Base-by-base conservation (phyloP, 2,888 invertebrate genomes). In the Tolmerus cingulatus region DNA sequence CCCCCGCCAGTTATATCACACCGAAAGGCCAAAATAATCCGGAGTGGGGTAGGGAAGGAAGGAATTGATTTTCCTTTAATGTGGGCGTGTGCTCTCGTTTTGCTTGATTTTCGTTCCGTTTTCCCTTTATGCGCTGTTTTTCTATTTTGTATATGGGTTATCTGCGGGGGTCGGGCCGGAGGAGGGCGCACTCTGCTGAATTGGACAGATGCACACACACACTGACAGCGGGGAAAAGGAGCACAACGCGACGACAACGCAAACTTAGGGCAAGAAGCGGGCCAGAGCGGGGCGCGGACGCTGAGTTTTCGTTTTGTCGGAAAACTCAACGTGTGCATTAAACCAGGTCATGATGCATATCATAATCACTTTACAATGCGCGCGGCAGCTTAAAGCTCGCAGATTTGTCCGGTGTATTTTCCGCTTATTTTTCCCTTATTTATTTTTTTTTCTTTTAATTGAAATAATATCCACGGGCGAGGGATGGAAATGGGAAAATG, bases 321-420 rank as follows among this genome's bases (percentile, higher is more conserved):
- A 74, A 74, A 84, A 84, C 16, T 84, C 40, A 66, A 66, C 57
- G 74, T 84, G 27, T 66, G 34, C 19, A 74, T 66, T 84, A 84
- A 84, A 84, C 66, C 84, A 84, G 84, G 84, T 84, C 84, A 84
- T 57, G 84, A 84, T 84, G 84, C 84, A 84, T 84, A 84, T 84
- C 74, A 84, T 84, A 84, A 66, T 84, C 57, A 34, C 37, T 84
- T 84, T 37, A 84, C 66, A 84, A 40, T 66, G 37, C 19, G 19
- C 37, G 57, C 55, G 8, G 55, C 66, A 66, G 66, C 66, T 66
- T 66, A 66, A 66, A 66, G 66, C 66, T 66, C 66, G 4, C 27
- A 27, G 57, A 66, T 66, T 66, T 19, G 66, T 9, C 66, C 23
- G 66, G 66, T 27, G 66, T 30, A 76, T 34, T 76, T 74, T 74